Evolutionary conservation across 1,140 invertebrate genomes (phyloP).

Genomic region (Papilio machaon): DNA sequence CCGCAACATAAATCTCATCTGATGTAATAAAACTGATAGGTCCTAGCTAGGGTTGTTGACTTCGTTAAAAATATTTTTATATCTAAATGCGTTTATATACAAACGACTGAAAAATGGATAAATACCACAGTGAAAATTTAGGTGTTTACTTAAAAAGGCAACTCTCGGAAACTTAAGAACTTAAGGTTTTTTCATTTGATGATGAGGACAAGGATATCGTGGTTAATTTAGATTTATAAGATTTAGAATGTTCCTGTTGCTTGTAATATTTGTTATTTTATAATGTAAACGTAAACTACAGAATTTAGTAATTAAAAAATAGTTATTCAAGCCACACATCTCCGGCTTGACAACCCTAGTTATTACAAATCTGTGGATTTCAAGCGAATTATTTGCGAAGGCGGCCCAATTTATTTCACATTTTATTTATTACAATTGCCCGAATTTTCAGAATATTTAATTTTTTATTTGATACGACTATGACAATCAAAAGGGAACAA

Average conservation of each 20-base stretch:
- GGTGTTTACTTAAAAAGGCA: no score
- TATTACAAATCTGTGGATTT: conserved; percentile 1
- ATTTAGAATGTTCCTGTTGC: no score
- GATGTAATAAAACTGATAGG: conserved; percentile 26
- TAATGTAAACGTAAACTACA: neutral
- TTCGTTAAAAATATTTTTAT: neutral
- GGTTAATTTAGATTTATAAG: no score
- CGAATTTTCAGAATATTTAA: conserved; percentile 33
- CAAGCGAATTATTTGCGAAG: conserved; percentile 19
- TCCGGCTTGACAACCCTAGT: neutral
- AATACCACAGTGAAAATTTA: neutral
- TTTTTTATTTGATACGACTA: conserved; percentile 6
- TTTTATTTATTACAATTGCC: conserved; percentile 30
- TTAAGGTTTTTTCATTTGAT: neutral
- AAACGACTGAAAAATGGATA: neutral
- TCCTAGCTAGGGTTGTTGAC: neutral
- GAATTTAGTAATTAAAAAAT: neutral
- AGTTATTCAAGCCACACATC: neutral
- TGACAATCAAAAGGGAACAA: conserved; percentile 16
- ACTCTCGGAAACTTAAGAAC: neutral
- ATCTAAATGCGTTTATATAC: neutral
- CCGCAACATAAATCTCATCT: conserved; percentile 31
- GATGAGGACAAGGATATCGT: no score
- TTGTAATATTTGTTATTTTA: no score
- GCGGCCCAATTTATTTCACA: neutral